Conservation (phyloP, 2,113 vertebrate genomes). For the Phaethornis superciliosus region DNA sequence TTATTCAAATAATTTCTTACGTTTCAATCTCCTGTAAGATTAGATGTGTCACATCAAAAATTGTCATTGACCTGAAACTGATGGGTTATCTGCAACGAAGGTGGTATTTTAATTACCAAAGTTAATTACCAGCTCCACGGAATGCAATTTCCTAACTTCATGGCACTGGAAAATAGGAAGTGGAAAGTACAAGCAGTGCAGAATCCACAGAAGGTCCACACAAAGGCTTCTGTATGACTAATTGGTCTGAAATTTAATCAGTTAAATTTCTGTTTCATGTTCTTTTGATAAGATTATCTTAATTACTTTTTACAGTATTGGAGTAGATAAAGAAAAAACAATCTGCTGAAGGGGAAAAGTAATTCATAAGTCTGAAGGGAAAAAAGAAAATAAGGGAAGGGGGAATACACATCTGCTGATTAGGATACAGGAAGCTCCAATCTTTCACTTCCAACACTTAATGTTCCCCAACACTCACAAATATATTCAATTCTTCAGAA, state of each 20-base stretch:
- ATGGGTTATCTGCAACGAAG: constrained; percentile 45
- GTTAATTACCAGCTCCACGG: constrained; percentile 64
- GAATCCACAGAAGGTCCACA: constrained; percentile 59
- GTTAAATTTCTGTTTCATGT: constrained; percentile 71
- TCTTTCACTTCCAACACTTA: neutral
- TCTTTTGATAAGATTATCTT: constrained; percentile 70
- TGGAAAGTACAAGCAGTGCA: constrained; percentile 38
- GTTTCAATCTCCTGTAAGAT: neutral
- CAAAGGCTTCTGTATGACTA: constrained; percentile 65
- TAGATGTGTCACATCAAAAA: neutral
- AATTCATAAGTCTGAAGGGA: constrained; percentile 30
- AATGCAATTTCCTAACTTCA: constrained; percentile 53
- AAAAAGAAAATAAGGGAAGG: constrained; percentile 4
- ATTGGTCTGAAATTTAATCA: constrained; percentile 72
- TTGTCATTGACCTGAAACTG: constrained; percentile 55
- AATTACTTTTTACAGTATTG: constrained; percentile 67
- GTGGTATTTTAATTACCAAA: constrained; percentile 66
- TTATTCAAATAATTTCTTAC: neutral
- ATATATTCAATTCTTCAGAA: neutral
- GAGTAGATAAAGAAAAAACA: constrained; percentile 53
- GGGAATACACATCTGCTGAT: constrained; percentile 51
- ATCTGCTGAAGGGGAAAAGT: constrained; percentile 47
- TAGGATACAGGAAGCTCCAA: neutral
- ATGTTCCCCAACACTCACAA: neutral
- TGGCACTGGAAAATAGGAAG: constrained; percentile 21